Percentiles rank a stretch among this genome's conserved stretches.
Conservation (phyloP, 2,113 vertebrate genomes). For the Asarcornis scutulata region DNA sequence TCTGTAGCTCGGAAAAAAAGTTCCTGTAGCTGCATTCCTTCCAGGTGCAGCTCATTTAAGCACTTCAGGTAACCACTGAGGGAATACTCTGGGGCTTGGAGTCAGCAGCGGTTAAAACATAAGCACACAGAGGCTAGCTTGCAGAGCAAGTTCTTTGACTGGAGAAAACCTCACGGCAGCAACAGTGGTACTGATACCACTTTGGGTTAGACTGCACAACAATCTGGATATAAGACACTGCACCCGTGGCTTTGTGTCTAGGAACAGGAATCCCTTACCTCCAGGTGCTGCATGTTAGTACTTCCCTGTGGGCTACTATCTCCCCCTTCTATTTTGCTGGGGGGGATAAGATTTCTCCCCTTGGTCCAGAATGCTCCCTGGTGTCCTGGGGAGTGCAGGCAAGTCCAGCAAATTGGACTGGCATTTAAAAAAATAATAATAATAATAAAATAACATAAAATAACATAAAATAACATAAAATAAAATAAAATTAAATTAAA, state of each 20-base stretch:
- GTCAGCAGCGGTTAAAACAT: constrained; percentile 10
- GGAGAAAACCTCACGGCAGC: background rate
- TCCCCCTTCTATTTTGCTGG: background rate
- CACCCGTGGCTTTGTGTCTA: background rate
- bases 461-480: too few relatives aligned
- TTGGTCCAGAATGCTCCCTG: background rate
- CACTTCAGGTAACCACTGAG: background rate
- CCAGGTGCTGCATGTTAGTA: background rate
- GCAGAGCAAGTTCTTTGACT: background rate
- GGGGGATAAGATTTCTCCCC: background rate
- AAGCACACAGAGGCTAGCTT: background rate
- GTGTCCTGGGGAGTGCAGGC: background rate
- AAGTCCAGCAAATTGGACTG: background rate
- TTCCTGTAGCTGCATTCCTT: background rate
- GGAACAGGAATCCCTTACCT: background rate
- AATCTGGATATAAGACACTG: rapidly evolving
- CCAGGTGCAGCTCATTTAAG: background rate
- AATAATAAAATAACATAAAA: too few relatives aligned
- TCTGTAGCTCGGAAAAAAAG: background rate
- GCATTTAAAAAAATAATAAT: background rate
- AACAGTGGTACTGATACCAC: background rate
- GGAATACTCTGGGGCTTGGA: background rate
- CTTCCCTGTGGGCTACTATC: background rate
- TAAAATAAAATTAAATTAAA: too few relatives aligned
- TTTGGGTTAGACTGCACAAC: background rate